Evolutionary conservation across 2,888 invertebrate genomes (phyloP).

Genomic region (Coleophora flavipennella): DNA sequence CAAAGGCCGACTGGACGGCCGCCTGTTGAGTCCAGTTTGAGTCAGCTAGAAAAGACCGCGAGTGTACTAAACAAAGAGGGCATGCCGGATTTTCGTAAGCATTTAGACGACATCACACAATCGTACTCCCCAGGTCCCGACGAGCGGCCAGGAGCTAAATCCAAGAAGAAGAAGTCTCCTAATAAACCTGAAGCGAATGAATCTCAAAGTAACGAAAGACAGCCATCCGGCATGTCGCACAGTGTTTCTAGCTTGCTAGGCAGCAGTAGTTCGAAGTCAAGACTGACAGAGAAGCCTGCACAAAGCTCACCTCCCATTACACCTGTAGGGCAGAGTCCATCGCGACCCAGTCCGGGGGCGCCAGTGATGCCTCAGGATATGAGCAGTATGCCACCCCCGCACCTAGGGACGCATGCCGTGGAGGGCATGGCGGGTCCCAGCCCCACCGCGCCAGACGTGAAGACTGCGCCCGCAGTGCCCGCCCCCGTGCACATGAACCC

Average conservation of each 20-base stretch:
- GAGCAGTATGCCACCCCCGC: slow-evolving; percentile 16
- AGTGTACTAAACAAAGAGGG: slow-evolving; percentile 56
- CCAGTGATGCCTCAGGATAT: slow-evolving; percentile 25
- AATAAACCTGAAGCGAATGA: slow-evolving; percentile 40
- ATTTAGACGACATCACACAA: slow-evolving; percentile 64
- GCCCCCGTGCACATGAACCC: slow-evolving; percentile 24
- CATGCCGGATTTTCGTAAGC: slow-evolving; percentile 60
- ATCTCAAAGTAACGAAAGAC: slow-evolving; percentile 32
- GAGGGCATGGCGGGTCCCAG: slow-evolving; percentile 9
- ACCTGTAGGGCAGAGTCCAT: slow-evolving; percentile 25
- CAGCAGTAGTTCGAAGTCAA: slow-evolving; percentile 21
- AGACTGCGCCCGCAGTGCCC: slow-evolving; percentile 13
- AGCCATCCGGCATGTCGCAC: slow-evolving; percentile 43
- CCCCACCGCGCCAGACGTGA: slow-evolving; percentile 13
- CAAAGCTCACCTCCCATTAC: slow-evolving; percentile 22
- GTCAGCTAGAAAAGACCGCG: slow-evolving; percentile 57
- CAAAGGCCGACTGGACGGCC: slow-evolving; percentile 46
- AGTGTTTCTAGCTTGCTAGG: slow-evolving; percentile 60
- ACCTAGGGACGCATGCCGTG: slow-evolving; percentile 14
- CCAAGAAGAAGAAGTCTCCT: slow-evolving; percentile 60
- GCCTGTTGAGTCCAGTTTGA: slow-evolving; percentile 55
- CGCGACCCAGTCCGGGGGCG: slow-evolving; percentile 15
- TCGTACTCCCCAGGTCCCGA: slow-evolving; percentile 60
- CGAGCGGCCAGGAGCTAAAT: slow-evolving; percentile 40
- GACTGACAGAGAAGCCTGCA: slow-evolving; percentile 26